phyloP scores from a whole-genome alignment of 1,140 invertebrate species.

The Contarinia nasturtii region DNA sequence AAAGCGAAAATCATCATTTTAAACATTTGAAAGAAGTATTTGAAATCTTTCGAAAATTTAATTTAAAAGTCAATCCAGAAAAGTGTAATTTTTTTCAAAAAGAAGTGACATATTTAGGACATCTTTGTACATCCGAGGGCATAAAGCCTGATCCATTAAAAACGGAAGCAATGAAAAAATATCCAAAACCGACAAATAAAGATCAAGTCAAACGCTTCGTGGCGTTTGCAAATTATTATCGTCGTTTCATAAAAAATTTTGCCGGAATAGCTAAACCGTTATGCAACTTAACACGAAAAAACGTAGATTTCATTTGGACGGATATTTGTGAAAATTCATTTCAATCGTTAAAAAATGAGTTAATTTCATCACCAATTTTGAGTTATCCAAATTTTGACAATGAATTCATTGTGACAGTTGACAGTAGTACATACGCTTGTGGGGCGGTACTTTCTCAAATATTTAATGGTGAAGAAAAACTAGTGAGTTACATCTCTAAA shows the following conservation, averaged over 20 bases:
- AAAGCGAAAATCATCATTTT: conserved; percentile 6
- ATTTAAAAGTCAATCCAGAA: conserved; percentile 2
- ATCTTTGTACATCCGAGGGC: not conserved
- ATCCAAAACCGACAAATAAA: conserved; percentile 1
- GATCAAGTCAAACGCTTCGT: conserved; percentile 3
- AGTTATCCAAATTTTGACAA: conserved; percentile 4
- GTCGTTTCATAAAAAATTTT: not conserved
- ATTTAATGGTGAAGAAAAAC: conserved; percentile 5
- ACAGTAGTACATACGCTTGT: not conserved
- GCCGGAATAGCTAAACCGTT: not conserved
- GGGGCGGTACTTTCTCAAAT: conserved; percentile 4
- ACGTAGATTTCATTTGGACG: not conserved
- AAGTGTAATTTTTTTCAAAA: conserved; percentile 3
- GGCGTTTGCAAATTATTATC: conserved; percentile 2
- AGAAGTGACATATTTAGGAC: conserved; percentile 1
- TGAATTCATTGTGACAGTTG: conserved; percentile 2
- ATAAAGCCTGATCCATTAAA: conserved; percentile 2
- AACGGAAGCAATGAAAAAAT: conserved; percentile 2
- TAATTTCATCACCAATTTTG: conserved; percentile 1
- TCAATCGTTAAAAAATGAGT: not conserved
- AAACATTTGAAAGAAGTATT: conserved; percentile 5
- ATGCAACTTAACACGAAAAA: not conserved
- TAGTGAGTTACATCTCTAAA: conserved; percentile 12
- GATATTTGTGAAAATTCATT: not conserved
- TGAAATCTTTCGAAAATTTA: conserved; percentile 1